Conservation (phyloP, 2,797 vertebrate species). For the Coracias cyanogaster region DNA sequence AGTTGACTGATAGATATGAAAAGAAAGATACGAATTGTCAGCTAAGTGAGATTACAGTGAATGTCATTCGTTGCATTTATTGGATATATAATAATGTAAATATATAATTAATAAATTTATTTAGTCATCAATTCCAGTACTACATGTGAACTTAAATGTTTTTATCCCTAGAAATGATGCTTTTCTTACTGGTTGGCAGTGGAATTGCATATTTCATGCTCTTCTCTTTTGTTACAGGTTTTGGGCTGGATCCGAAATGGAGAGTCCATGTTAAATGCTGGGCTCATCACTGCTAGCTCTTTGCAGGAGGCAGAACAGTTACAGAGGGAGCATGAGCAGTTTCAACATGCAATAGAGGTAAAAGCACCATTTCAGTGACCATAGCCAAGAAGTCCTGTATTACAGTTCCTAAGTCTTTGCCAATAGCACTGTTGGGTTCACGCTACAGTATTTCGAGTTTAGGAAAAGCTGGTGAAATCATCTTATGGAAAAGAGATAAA, state of each 20-base stretch:
- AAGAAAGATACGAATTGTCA: neutral
- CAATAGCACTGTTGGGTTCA: neutral
- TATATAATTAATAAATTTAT: neutral
- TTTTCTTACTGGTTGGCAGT: neutral
- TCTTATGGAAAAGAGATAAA: neutral
- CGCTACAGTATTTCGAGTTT: neutral
- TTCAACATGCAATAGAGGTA: slow-evolving; percentile 99
- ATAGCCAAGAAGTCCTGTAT: neutral
- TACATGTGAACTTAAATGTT: neutral
- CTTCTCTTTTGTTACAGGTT: slow-evolving; percentile 81
- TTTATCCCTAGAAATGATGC: neutral
- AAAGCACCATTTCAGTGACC: neutral
- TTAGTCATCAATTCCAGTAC: neutral
- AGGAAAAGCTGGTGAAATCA: neutral
- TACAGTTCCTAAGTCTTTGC: neutral
- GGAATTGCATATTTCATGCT: neutral
- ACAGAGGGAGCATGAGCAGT: slow-evolving; percentile 96
- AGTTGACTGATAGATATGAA: neutral
- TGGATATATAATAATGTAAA: neutral
- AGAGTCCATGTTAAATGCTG: slow-evolving; percentile 97
- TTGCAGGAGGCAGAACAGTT: slow-evolving; percentile 96
- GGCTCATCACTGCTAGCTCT: slow-evolving; percentile 96
- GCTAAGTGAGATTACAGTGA: neutral
- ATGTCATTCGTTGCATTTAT: neutral
- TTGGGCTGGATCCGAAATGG: slow-evolving; percentile 98